Evolutionary conservation across 2,113 vertebrate genomes (phyloP), one percentile per base, ranked within the genome.

Genomic region (Todiramphus saurophagus): DNA sequence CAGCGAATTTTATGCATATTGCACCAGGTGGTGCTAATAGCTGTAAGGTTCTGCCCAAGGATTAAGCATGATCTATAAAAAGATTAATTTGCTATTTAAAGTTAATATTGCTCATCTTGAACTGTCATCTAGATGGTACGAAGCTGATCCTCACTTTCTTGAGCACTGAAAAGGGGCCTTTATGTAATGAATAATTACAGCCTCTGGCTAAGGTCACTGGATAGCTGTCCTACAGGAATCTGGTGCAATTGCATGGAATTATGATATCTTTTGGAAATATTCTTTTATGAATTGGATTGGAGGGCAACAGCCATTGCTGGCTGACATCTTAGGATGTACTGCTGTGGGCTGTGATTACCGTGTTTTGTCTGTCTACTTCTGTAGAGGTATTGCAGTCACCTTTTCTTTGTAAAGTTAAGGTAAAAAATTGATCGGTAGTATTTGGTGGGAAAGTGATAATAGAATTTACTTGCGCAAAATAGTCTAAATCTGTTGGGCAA

Each of bases 31-130:
- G 43, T 91, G 56, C 43, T 96, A 79, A 81, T 74, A 96, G 86
- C 51, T 80, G 27, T 21, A 70, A 88, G 85, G 33, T 63, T 94
- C 59, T 87, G 85, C 83, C 76, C 79, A 81, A 35, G 30, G 76
- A 93, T 92, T 96, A 96, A 93, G 48, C 48, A 24, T 53, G 39
- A 64, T 72, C 72, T 95, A 72, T 89, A 90, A 94, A 94, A 94
- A 80, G 70, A 96, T 95, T 90, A 94, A 94, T 88, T 94, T 80
- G n/a, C 72, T 93, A 80, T 96, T 96, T 95, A 88, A 95, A 92
- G 79, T 96, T 96, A 93, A 92, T 93, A 90, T 78, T 90, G 43
- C 58, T 93, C 94, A 90, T 90, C 90, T 90, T 90, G 77, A 84
- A 58, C 69, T 75, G 62, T 95, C 87, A 90, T 84, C 73, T 95